Base-by-base conservation (phyloP, 92 coral and sea anemone genomes). In the Pocillopora grandis region DNA sequence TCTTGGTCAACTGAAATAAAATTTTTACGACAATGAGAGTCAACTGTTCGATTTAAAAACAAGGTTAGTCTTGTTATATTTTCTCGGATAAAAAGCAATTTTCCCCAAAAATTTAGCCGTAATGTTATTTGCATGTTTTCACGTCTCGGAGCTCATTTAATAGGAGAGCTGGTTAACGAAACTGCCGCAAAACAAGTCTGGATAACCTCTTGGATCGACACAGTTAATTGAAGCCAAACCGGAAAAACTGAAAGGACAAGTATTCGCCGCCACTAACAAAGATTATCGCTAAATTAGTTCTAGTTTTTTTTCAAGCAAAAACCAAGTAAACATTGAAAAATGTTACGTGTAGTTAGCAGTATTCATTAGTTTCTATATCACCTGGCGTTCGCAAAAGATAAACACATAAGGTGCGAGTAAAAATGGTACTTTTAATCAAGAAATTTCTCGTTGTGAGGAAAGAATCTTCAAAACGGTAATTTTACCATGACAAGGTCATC, bases 401-500 rank as follows among this genome's bases (percentile, higher is more conserved):
- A 71, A 81, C 33, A 31, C 60, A 72, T 59, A 19, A 18, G 69
- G 52, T 37, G 57, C 69, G 11, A 37, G 60, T 15, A 71, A 71
- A 81, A 81, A 71, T 81, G 62, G 58, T 59, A 8, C 18, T 59
- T 80, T 59, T 33, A 71, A 70, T 71, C 77, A 81, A 13, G 58
- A 70, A 58, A 59, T 81, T 20, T 66, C 42, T 36, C 70, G 14
- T 36, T 62, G 6, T 59, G 69, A 65, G 15, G 69, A 81, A 78
- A 35, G 19, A 70, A 61, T 60, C 37, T 58, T 59, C 21, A 60
- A 58, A 81, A 49, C 70, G 85, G 77, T 71, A 60, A 81, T 81
- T 71, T 36, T 21, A 19, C 69, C 18, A 56, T 81, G 85, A 81
- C 77, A 81, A 60, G 77, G 77, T 81, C 70, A 60, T 71, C 20